Base-by-base conservation (phyloP, 2,113 vertebrate genomes). In the Meriones unguiculatus region DNA sequence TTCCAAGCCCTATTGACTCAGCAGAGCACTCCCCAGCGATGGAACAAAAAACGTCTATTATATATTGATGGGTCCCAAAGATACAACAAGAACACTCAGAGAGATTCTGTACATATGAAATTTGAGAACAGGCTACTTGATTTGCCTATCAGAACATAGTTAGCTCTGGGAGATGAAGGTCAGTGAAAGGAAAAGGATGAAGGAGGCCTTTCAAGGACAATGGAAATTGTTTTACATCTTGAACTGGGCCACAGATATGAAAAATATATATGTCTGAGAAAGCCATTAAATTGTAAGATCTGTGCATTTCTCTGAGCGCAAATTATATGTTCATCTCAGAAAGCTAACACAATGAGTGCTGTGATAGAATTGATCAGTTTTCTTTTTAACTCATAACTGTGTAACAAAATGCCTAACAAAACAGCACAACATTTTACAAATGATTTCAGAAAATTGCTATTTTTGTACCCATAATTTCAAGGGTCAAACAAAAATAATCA, bases 391-490 rank as follows among this genome's bases (percentile, higher is more conserved):
- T 62, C 6, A 0, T 22, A 57, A 41, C 54, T 35, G 38, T 41
- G 18, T 72, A 87, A 92, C 28, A 84, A 92, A 88, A 91, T 62
- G 17, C 46, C 76, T 92, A 88, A 65, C 10, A n/a, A 62, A 84
- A 87, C 0, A 80, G 5, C 57, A 2, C 6, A 65, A 73, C 28
- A 38, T 75, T 87, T 96, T 41, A 94, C 46, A 97, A 90, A 81
- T 95, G 94, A 82, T 76, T 82, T 82, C 32, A 65, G 28, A 89
- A 73, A 93, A 89, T 1, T 96, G n/a, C 4, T 94, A 52, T 89
- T 89, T 96, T 50, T 46, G 25, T 80, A 28, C 13, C 28, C 50
- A 89, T 14, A 50, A 64, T 96, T 69, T 96, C 59, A 70, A 95
- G 69, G 22, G 9, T 35, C 59, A 95, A 93, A 88, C 17, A 91